Evolutionary conservation across 2,888 invertebrate species (phyloP).

Genomic region (Caenorhabditis zanzibari): DNA sequence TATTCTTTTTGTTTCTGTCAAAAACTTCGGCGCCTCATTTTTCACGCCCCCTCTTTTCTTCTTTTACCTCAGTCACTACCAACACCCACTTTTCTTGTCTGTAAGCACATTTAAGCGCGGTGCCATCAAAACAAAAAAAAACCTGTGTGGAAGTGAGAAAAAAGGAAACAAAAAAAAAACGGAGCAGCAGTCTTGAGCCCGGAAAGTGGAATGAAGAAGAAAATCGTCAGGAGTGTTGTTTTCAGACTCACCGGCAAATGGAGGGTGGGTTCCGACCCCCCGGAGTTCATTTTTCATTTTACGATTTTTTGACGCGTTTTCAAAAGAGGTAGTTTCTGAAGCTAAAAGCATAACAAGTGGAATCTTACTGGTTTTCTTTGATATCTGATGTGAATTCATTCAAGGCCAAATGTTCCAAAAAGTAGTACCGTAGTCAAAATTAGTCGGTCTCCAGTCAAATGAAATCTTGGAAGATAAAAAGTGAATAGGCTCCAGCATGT

Average conservation of each 20-base stretch:
- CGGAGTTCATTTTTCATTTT: constrained; percentile 64
- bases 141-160: constrained; percentile 37
- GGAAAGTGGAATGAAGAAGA: constrained; percentile 31
- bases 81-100: constrained; percentile 2
- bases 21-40: constrained; percentile 48
- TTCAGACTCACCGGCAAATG: constrained; percentile 29
- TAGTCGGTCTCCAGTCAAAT: no score
- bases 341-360: not conserved
- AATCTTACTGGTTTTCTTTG: no score
- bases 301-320: constrained; percentile 50
- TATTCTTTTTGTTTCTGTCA: constrained; percentile 12
- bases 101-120: constrained; percentile 55
- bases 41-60: constrained; percentile 35
- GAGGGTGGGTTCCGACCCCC: constrained; percentile 26
- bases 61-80: not conserved
- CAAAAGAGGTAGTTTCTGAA: constrained; percentile 36
- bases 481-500: no score
- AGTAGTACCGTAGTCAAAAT: no score
- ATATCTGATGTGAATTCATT: no score
- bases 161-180: constrained; percentile 26
- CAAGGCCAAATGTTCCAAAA: no score
- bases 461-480: no score
- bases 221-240: constrained; percentile 60
- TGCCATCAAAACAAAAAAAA: constrained; percentile 53
- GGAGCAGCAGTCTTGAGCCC: constrained; percentile 40